These are phyloP conservation scores for Alces alces DNA, from an alignment of 2,113 vertebrate species.

Conservation along the genomic window DNA sequence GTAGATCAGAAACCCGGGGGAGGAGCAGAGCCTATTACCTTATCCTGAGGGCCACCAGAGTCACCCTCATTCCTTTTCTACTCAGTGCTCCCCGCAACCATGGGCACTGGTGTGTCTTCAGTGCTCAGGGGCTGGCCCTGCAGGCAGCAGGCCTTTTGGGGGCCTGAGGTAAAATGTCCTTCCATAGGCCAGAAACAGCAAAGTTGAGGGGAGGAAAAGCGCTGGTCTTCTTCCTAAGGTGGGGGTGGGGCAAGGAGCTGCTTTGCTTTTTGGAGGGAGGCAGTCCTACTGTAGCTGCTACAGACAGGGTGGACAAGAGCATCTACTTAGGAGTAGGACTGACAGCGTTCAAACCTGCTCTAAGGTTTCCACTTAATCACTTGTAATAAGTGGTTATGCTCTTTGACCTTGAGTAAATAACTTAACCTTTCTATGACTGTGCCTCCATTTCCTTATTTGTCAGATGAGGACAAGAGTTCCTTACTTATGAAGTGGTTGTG, in stretches of 20 bases:
- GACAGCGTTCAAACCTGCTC: not conserved
- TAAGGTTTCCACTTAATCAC: not conserved
- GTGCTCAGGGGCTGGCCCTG: not conserved
- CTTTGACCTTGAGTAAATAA: slow-evolving; percentile 54
- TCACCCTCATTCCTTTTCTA: not conserved
- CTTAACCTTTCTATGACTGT: not conserved
- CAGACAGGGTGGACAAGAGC: not conserved
- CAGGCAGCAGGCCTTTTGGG: not conserved
- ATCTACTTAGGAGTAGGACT: not conserved
- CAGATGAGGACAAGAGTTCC: not conserved
- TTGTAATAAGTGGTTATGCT: slow-evolving; percentile 54
- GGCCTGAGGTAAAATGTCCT: not conserved
- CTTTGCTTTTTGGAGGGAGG: not conserved
- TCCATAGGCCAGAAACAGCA: not conserved
- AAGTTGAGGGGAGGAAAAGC: not conserved
- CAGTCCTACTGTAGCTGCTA: not conserved
- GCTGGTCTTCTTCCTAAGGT: not conserved
- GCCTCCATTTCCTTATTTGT: slow-evolving; percentile 40
- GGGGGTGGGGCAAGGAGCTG: not conserved
- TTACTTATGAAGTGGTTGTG: not conserved
- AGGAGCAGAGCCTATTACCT: not conserved
- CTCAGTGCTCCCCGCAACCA: not conserved
- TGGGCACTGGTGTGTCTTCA: not conserved
- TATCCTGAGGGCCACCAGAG: not conserved
- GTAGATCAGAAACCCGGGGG: not conserved